Evolutionary conservation across 2,113 vertebrate genomes (phyloP).

Genomic region (Polypterus bichir): DNA sequence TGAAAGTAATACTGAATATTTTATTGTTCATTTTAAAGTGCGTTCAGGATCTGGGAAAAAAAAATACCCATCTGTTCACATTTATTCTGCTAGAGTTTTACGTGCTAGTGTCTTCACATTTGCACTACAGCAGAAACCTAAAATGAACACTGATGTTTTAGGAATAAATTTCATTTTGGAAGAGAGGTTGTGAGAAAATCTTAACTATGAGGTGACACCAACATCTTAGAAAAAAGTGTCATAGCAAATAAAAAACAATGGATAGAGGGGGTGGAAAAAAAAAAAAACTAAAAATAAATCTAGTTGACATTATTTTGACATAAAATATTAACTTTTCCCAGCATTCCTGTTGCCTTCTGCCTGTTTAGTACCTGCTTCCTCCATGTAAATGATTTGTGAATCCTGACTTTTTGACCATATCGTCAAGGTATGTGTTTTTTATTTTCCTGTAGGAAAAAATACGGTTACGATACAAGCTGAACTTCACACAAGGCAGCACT

Average conservation of each 20-base stretch:
- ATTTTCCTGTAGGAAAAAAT: conserved; percentile 44
- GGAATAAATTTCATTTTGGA: too few relatives aligned
- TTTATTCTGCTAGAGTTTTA: too few relatives aligned
- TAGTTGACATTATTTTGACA: background rate
- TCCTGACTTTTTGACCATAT: background rate
- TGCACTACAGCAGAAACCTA: too few relatives aligned
- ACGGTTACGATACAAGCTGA: conserved; percentile 58
- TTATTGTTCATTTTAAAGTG: too few relatives aligned
- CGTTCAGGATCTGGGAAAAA: too few relatives aligned
- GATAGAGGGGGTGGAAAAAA: background rate
- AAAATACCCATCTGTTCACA: too few relatives aligned
- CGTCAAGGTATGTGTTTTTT: conserved; percentile 1
- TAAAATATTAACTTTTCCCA: background rate
- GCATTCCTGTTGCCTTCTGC: background rate
- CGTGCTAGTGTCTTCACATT: too few relatives aligned
- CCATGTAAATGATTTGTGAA: background rate
- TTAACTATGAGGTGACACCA: too few relatives aligned
- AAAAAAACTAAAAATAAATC: background rate
- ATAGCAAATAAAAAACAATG: background rate
- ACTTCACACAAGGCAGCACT: conserved; percentile 48
- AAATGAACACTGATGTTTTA: too few relatives aligned
- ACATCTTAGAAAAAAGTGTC: too few relatives aligned
- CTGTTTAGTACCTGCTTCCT: background rate
- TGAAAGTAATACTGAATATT: too few relatives aligned
- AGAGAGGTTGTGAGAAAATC: too few relatives aligned